Conservation (phyloP, 1,140 invertebrate species). For the Mizuhopecten yessoensis region DNA sequence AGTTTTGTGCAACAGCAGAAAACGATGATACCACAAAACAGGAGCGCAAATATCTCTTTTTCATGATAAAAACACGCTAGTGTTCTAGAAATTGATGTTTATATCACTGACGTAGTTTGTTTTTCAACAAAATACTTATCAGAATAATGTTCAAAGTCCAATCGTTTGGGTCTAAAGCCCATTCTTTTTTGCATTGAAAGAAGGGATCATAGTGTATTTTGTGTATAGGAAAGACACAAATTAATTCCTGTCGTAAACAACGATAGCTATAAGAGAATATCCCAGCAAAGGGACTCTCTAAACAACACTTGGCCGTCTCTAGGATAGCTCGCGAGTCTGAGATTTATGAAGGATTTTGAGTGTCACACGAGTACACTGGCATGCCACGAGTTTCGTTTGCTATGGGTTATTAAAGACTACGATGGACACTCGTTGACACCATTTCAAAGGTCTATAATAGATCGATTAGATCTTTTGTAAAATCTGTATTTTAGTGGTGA, state of each 20-base stretch:
- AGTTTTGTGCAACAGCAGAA: too few relatives aligned
- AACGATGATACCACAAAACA: too few relatives aligned
- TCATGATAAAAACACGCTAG: too few relatives aligned
- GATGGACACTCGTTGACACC: slow-evolving; percentile 22
- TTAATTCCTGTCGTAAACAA: neutral
- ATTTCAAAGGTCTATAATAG: neutral
- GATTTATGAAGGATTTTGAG: neutral
- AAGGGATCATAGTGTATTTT: neutral
- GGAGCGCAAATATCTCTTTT: too few relatives aligned
- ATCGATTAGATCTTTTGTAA: neutral
- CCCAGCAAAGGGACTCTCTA: neutral
- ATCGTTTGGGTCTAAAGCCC: too few relatives aligned
- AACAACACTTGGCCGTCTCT: neutral
- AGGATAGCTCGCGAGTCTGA: neutral
- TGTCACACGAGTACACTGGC: neutral
- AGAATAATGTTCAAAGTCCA: too few relatives aligned
- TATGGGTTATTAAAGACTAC: neutral
- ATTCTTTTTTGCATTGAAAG: slow-evolving; percentile 8
- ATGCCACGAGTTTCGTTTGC: neutral
- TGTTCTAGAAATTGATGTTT: too few relatives aligned
- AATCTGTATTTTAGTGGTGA: neutral
- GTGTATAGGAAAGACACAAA: neutral
- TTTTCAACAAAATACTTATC: too few relatives aligned
- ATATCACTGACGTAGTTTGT: too few relatives aligned
- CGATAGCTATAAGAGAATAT: neutral